Conservation (phyloP, 2,888 invertebrate genomes). For the Conchocele bisecta region DNA sequence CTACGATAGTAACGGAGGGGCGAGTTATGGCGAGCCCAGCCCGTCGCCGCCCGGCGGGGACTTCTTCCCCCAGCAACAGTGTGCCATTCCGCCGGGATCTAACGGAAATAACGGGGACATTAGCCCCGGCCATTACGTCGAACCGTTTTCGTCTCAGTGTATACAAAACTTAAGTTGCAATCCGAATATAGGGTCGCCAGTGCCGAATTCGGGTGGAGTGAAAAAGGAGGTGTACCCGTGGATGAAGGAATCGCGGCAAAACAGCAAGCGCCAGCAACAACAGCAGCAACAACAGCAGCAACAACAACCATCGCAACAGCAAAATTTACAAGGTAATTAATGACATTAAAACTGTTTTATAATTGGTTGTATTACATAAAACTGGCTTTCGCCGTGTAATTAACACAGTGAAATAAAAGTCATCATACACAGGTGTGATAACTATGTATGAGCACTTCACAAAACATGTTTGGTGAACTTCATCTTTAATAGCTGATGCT, state of each 20-base stretch:
- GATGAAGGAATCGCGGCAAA: conserved; percentile 79
- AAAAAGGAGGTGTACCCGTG: conserved; percentile 78
- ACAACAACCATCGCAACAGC: conserved; percentile 45
- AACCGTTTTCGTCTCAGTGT: conserved; percentile 67
- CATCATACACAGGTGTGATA: too few relatives aligned
- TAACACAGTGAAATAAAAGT: too few relatives aligned
- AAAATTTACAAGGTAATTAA: conserved; percentile 9
- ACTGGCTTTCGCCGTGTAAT: too few relatives aligned
- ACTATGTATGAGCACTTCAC: too few relatives aligned
- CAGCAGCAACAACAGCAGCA: conserved; percentile 57
- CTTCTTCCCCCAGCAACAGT: conserved; percentile 63
- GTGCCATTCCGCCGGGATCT: conserved; percentile 54
- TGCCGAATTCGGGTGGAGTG: conserved; percentile 49
- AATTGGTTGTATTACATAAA: too few relatives aligned
- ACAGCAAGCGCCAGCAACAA: conserved; percentile 68
- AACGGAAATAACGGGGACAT: conserved; percentile 45
- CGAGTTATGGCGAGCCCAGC: conserved; percentile 61
- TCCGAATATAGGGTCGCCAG: conserved; percentile 53
- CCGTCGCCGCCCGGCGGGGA: conserved; percentile 62
- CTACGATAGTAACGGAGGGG: conserved; percentile 55
- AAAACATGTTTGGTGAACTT: too few relatives aligned
- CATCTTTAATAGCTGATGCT: too few relatives aligned
- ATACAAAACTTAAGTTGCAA: conserved; percentile 63
- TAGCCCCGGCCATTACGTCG: conserved; percentile 52
- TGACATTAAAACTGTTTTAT: too few relatives aligned